Evolutionary conservation across 2,797 vertebrate genomes (phyloP).

Genomic region (Labroides dimidiatus): DNA sequence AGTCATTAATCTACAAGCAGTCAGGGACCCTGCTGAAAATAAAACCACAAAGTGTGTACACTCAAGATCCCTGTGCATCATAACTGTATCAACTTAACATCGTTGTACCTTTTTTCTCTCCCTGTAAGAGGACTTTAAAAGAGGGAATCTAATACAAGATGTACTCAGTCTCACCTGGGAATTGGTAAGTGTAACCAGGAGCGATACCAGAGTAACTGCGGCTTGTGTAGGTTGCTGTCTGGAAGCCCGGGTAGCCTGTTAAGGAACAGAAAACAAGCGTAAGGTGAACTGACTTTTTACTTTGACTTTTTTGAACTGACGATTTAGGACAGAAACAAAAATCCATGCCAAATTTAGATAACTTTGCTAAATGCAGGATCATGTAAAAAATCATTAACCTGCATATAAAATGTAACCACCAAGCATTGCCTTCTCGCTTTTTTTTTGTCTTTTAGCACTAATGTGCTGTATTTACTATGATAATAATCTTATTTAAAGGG

Average conservation of each 20-base stretch:
- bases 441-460: too few relatives aligned
- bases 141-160: neutral
- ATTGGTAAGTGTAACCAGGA: conserved; percentile 95
- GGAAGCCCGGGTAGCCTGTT: conserved; percentile 94
- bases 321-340: too few relatives aligned
- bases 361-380: too few relatives aligned
- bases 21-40: conserved; percentile 16
- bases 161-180: conserved; percentile 86
- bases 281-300: too few relatives aligned
- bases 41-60: neutral
- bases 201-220: conserved; percentile 94
- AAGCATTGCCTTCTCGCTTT: too few relatives aligned
- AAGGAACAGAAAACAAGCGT: neutral
- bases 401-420: too few relatives aligned
- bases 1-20: conserved; percentile 17
- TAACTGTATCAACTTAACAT: conserved; percentile 34
- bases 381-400: too few relatives aligned
- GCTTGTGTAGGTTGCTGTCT: conserved; percentile 94
- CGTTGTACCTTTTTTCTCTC: neutral
- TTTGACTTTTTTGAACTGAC: too few relatives aligned
- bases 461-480: too few relatives aligned
- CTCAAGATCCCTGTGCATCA: conserved; percentile 4
- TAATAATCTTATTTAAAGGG: too few relatives aligned
- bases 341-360: too few relatives aligned
- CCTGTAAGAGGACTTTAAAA: neutral